Conservation (phyloP, 2,797 vertebrate genomes). For the Sandelia bainsii region DNA sequence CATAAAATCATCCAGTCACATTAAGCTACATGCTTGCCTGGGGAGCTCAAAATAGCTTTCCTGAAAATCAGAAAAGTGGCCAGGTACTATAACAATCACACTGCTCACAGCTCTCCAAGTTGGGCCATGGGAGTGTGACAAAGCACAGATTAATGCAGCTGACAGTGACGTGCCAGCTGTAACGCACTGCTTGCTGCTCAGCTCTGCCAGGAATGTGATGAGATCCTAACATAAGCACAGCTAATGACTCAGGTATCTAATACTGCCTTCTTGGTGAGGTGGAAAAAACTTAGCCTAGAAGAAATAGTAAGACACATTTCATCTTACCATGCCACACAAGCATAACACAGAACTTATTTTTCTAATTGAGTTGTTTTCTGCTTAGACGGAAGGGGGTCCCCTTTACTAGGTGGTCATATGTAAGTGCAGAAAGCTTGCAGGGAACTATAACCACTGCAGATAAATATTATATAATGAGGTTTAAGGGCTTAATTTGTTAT, state of each 20-base stretch:
- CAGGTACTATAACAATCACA: constrained; percentile 39
- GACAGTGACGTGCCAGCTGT: constrained; percentile 43
- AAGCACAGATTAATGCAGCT: constrained; percentile 43
- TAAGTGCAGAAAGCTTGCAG: not conserved
- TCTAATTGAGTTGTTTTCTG: not conserved
- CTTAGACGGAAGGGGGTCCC: not conserved
- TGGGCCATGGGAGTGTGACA: constrained; percentile 36
- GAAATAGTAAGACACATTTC: constrained; percentile 12
- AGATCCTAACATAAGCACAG: constrained; percentile 32
- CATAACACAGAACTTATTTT: not conserved
- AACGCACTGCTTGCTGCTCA: constrained; percentile 28
- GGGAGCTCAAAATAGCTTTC: constrained; percentile 26
- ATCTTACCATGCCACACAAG: constrained; percentile 1
- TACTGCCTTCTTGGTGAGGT: constrained; percentile 9
- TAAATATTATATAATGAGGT: constrained; percentile 3
- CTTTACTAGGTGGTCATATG: not conserved
- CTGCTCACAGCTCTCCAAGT: constrained; percentile 24
- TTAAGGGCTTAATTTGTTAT: constrained; percentile 23
- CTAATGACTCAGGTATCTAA: constrained; percentile 20
- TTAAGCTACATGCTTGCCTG: constrained; percentile 6
- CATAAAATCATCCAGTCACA: not conserved
- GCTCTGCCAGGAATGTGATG: constrained; percentile 35
- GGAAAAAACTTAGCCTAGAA: constrained; percentile 24
- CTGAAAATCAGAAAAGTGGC: constrained; percentile 33
- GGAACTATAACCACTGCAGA: constrained; percentile 5